Conservation (phyloP, 2,888 invertebrate species). For the Ormyrus thymus region DNA sequence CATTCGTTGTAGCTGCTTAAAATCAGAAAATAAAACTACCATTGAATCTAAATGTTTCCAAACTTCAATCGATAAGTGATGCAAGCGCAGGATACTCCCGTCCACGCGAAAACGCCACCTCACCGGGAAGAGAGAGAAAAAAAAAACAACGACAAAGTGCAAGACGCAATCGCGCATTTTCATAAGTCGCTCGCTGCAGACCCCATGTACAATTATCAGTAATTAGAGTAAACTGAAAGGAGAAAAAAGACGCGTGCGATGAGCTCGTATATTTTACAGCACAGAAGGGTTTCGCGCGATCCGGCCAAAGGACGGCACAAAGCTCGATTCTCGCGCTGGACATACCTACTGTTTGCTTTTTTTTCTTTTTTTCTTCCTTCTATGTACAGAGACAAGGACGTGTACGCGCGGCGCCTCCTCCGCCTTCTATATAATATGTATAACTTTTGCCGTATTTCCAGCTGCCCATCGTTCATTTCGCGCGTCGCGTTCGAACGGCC, state of each 20-base stretch:
- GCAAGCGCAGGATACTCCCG: neutral
- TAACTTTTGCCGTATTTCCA: too few relatives aligned
- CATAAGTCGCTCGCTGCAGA: slow-evolving; percentile 4
- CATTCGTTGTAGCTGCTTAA: too few relatives aligned
- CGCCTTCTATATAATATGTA: too few relatives aligned
- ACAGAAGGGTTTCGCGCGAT: slow-evolving; percentile 32
- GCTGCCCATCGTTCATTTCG: neutral
- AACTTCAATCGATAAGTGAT: too few relatives aligned
- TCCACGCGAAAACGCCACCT: slow-evolving; percentile 27
- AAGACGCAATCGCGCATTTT: neutral
- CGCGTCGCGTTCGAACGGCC: neutral
- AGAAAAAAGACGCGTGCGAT: neutral
- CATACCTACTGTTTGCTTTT: slow-evolving; percentile 20
- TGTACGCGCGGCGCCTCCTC: neutral
- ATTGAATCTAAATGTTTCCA: neutral
- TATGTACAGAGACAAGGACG: slow-evolving; percentile 43
- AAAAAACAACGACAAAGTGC: neutral
- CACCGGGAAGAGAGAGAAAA: neutral
- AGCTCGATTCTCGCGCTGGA: slow-evolving; percentile 41
- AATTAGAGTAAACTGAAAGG: slow-evolving; percentile 20
- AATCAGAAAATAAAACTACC: neutral
- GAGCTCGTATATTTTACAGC: slow-evolving; percentile 29
- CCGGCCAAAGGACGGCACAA: slow-evolving; percentile 42
- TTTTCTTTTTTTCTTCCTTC: neutral
- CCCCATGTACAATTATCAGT: slow-evolving; percentile 8